Percentiles rank a stretch among this genome's conserved stretches.
Evolutionary conservation across 1,140 invertebrate genomes (phyloP).

Genomic region (Atopsyche davidsoni): DNA sequence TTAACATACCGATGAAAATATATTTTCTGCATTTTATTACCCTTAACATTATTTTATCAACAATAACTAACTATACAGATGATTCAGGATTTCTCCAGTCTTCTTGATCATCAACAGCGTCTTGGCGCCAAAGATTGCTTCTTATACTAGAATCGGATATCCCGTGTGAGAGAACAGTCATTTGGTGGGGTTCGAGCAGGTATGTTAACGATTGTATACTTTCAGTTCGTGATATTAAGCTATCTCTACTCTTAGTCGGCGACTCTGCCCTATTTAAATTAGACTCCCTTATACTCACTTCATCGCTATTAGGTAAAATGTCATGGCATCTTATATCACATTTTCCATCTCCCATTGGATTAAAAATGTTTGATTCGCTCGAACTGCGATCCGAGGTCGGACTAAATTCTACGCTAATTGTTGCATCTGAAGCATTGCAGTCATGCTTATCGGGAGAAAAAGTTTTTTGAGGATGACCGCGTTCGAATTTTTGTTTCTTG

Average conservation of each 20-base stretch:
- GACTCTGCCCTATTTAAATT: conserved; percentile 9
- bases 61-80: conserved; percentile 31
- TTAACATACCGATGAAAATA: too few species aligned
- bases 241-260: conserved; percentile 7
- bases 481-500: conserved; percentile 10
- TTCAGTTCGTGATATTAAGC: conserved; percentile 26
- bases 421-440: conserved; percentile 23
- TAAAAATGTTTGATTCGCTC: conserved; percentile 12
- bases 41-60: neutral
- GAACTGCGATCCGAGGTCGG: conserved; percentile 22
- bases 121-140: conserved; percentile 42
- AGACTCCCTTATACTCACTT: conserved; percentile 12
- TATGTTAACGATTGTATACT: conserved; percentile 35
- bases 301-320: conserved; percentile 10
- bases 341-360: conserved; percentile 14
- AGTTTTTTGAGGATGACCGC: conserved; percentile 10
- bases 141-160: conserved; percentile 31
- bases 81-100: conserved; percentile 43
- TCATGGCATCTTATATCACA: conserved; percentile 19
- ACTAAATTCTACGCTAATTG: conserved; percentile 26
- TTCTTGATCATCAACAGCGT: conserved; percentile 37
- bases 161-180: conserved; percentile 39
- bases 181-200: conserved; percentile 42
- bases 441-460: conserved; percentile 22
- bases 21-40: neutral